These are phyloP conservation scores for Oreochromis grahami DNA, from an alignment of 2,797 vertebrate species.

Conservation along the genomic window DNA sequence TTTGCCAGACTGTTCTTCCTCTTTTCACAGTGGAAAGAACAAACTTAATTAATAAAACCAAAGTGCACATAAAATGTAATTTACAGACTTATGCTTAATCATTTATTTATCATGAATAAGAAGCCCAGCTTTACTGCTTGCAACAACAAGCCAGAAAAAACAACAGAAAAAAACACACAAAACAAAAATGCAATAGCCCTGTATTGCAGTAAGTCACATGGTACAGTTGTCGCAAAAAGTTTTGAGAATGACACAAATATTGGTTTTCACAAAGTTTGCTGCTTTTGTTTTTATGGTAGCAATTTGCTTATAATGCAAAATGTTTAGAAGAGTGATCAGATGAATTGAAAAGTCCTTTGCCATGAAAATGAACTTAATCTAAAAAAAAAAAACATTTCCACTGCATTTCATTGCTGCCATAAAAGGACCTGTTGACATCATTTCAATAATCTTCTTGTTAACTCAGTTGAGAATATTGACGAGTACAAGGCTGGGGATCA, in stretches of 20 bases:
- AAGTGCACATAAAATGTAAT: background rate
- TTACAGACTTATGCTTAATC: background rate
- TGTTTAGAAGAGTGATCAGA: rapidly evolving
- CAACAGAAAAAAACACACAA: rapidly evolving
- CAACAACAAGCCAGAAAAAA: background rate
- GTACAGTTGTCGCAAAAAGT: background rate
- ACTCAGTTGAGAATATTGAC: too few species aligned
- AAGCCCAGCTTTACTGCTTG: background rate
- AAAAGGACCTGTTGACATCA: background rate
- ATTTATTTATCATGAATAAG: background rate
- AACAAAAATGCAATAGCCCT: background rate
- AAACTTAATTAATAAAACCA: background rate
- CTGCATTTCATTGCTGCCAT: background rate
- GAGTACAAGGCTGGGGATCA: too few species aligned
- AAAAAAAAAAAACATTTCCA: background rate
- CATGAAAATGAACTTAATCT: background rate
- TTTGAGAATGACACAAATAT: background rate
- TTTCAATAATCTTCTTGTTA: too few species aligned
- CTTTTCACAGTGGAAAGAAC: background rate
- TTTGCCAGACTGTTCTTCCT: background rate
- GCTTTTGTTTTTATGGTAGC: background rate
- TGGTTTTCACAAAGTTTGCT: background rate
- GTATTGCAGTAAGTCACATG: background rate
- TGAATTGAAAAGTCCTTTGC: background rate
- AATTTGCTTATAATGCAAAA: background rate